Percentiles rank a stretch among this genome's conserved stretches.
phyloP scores from a whole-genome alignment of 1,140 invertebrate species.

The Papilio polyxenes region DNA sequence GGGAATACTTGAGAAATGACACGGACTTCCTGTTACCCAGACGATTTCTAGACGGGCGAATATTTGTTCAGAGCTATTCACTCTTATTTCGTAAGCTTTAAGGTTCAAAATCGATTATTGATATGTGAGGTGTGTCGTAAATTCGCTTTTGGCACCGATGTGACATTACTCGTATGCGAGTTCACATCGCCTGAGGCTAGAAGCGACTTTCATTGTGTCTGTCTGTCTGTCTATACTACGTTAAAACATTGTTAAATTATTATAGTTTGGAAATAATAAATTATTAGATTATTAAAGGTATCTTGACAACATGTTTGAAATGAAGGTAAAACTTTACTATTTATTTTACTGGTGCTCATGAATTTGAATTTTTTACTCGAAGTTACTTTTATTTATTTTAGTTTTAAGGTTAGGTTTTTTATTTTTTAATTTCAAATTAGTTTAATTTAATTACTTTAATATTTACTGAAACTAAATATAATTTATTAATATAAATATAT shows the following conservation, averaged over 20 bases:
- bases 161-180: constrained; percentile 44
- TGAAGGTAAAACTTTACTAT: neutral
- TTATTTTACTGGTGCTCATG: neutral
- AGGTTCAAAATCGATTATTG: constrained; percentile 33
- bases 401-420: neutral
- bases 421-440: neutral
- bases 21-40: constrained; percentile 49
- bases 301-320: neutral
- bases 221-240: constrained; percentile 23
- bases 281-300: neutral
- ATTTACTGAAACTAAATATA: neutral
- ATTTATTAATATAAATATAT: neutral
- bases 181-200: constrained; percentile 28
- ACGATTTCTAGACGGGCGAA: constrained; percentile 34
- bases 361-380: neutral
- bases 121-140: constrained; percentile 32
- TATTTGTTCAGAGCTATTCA: neutral
- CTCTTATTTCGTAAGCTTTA: constrained; percentile 27
- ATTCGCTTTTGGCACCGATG: constrained; percentile 46
- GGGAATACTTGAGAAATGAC: constrained; percentile 46
- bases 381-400: neutral
- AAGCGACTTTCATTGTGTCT: neutral
- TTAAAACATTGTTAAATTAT: neutral
- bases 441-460: neutral
- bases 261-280: neutral